Base-by-base conservation (phyloP, 2,888 invertebrate species). In the Cerastis leucographa region DNA sequence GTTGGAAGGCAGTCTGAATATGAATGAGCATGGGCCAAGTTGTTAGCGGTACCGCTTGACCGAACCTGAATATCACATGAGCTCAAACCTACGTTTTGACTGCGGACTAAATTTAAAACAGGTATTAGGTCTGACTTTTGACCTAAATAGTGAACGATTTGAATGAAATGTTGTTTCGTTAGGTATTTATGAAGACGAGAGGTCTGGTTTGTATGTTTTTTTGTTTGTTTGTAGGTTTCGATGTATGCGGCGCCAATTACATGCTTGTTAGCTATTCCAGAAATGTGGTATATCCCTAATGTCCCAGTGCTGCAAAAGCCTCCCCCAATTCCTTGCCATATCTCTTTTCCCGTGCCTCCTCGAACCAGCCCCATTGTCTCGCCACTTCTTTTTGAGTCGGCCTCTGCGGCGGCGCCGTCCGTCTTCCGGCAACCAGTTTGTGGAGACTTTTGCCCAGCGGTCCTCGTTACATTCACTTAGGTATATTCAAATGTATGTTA, bases 31-130 rank as follows among this genome's bases (percentile, higher is more conserved):
- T 71, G 49, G 67, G 25, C 81, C 78, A 87, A 89, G 86, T 85
- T 85, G 88, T 87, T 88, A 88, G 83, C 67, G 72, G 78, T 78
- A 76, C 83, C 78, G 86, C 89, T 86, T 90, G 89, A 89, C 90
- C 90, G 82, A 80, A 80, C 79, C 51, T 90, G 90, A 90, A 90
- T 90, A 89, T 85, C 87, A 82, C 85, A 90, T 89, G 89, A 90
- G 88, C 76, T 84, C 70, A 75, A 84, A 86, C 83, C 86, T 86
- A 65, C 70, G 80, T 85, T 83, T 81, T 82, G 86, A 84, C 77
- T 81, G 76, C 78, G 74, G 71, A 76, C 82, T 85, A 85, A 87
- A 86, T 88, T 87, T 84, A 84, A 89, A 86, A 77, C 76, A 76
- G 70, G 71, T 49, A 56, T 2, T 1, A 35, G 71, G 74, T 44